Base-by-base conservation (phyloP, 1,140 invertebrate genomes). In the Scaptomyza montana region DNA sequence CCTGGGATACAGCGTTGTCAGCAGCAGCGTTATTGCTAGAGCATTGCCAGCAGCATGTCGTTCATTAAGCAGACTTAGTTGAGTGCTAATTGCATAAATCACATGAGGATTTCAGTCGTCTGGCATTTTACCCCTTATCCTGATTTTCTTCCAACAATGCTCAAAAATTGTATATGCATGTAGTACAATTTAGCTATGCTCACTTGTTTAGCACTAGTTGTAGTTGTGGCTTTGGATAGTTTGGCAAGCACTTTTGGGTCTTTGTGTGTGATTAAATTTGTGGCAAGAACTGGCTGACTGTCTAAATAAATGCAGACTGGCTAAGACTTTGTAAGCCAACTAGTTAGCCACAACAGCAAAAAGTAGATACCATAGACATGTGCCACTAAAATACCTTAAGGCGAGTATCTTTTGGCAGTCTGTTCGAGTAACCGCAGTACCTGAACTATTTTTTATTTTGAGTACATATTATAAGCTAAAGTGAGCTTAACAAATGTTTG, bases 11-110 rank as follows among this genome's bases (percentile, higher is more conserved):
- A 36, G 43, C n/a, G 8, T 36, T 36, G 33, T 7, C 33, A 36
- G 33, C 33, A 36, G 33, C 8, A 19, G 63, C 28, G 30, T 33
- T 33, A 28, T 59, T 74, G 70, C 54, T 56, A 68, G 54, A 70
- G 46, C 39, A 45, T 54, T 75, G 70, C 56, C 71, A 80, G 62
- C 61, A 70, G 65, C 76, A 72, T 72, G 72, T 80, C 75, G 75
- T 78, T 77, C 71, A 80, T 80, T 80, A 78, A 70, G 63, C 71
- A 80, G 80, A 75, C 80, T 80, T 82, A 77, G 85, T 80, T 50
- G 81, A 89, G 77, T 89, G 85, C 80, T 89, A 89, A 89, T 89
- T 89, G 84, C 77, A 77, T 89, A 89, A 89, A 89, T 89, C 84
- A 89, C 66, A 78, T 55, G 59, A 70, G 84, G 85, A 89, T 89